Evolutionary conservation across 2,888 invertebrate genomes (phyloP).

Genomic region (Hetaerina titia): DNA sequence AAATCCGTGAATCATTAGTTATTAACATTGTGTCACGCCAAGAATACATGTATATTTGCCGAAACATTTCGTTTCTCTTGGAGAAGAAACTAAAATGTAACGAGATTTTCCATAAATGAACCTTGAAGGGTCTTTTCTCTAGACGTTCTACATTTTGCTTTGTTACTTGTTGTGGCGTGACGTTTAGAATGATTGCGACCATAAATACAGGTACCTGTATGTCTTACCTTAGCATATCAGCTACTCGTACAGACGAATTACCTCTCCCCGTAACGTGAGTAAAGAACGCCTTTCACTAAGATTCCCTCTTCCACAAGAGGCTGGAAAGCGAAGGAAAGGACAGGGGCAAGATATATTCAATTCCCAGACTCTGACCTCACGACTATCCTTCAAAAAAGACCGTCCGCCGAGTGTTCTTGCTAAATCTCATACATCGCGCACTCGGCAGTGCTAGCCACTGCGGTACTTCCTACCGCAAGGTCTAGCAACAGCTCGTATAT

Average conservation of each 20-base stretch:
- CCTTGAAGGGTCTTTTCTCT: neutral
- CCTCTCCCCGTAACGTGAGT: neutral
- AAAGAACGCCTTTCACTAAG: slow-evolving; percentile 24
- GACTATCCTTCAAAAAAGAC: slow-evolving; percentile 38
- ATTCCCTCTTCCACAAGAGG: slow-evolving; percentile 11
- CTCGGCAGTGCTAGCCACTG: neutral
- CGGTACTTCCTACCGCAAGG: neutral
- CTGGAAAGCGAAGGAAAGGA: neutral
- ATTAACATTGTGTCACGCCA: neutral
- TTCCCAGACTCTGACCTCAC: neutral
- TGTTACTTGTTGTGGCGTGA: neutral
- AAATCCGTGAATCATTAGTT: neutral
- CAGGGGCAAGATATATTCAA: neutral
- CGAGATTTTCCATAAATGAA: neutral
- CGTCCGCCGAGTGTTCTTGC: neutral
- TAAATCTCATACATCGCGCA: neutral
- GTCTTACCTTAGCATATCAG: neutral
- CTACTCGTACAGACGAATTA: neutral
- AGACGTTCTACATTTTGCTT: neutral
- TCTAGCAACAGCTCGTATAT: neutral
- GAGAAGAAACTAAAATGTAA: neutral
- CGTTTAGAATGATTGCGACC: neutral
- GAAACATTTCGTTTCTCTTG: neutral
- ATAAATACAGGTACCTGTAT: neutral
- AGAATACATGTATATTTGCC: neutral